Percentiles rank a stretch among this genome's conserved stretches.
phyloP scores from a whole-genome alignment of 2,113 vertebrate genomes.

The Amphiprion ocellaris region DNA sequence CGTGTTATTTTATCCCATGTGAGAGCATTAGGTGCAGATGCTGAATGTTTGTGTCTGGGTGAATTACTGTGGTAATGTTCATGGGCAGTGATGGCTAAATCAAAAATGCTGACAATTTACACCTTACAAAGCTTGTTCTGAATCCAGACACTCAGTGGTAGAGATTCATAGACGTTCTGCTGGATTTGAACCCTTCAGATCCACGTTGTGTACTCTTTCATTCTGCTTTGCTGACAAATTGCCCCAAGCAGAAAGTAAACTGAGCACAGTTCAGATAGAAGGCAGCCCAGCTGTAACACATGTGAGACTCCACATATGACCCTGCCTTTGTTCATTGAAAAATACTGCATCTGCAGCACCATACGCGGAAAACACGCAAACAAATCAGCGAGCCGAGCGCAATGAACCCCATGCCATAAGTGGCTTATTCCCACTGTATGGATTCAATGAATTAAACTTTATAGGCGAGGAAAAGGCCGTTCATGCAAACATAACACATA shows the following conservation, averaged over 20 bases:
- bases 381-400: not conserved
- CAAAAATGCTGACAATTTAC: not conserved
- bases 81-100: not conserved
- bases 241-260: slow-evolving; percentile 1
- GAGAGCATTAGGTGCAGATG: slow-evolving; percentile 6
- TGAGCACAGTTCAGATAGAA: not conserved
- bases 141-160: not conserved
- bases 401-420: slow-evolving; percentile 25
- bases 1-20: not conserved
- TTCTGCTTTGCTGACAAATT: not conserved
- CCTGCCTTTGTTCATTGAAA: not conserved
- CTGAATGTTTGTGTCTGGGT: not conserved
- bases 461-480: slow-evolving; percentile 29
- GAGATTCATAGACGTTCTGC: not conserved
- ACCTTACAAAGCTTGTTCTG: not conserved
- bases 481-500: slow-evolving; percentile 42
- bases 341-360: not conserved
- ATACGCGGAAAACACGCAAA: not conserved
- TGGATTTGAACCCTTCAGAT: not conserved
- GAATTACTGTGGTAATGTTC: not conserved
- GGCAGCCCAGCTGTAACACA: slow-evolving; percentile 23
- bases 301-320: slow-evolving; percentile 5
- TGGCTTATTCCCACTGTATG: slow-evolving; percentile 15
- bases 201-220: not conserved
- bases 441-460: slow-evolving; percentile 28